phyloP scores from a whole-genome alignment of 1,140 invertebrate species.

The Leptinotarsa undecemlineata region DNA sequence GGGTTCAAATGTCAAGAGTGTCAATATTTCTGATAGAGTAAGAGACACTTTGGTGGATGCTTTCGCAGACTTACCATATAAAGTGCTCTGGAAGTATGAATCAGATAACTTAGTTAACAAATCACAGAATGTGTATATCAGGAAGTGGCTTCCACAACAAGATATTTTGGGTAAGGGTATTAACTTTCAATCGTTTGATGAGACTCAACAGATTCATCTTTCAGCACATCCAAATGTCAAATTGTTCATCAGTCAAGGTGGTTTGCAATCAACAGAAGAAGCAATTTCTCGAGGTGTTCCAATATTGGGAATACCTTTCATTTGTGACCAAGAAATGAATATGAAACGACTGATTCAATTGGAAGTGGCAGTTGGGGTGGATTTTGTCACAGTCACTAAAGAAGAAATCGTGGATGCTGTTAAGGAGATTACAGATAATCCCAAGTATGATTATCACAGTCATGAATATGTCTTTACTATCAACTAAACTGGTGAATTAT shows the following conservation, averaged over 20 bases:
- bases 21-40: slow-evolving; percentile 51
- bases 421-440: slow-evolving; percentile 36
- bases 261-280: slow-evolving; percentile 59
- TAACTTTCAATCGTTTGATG: neutral
- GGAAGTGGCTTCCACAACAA: slow-evolving; percentile 72
- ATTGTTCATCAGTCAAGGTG: slow-evolving; percentile 60
- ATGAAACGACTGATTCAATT: slow-evolving; percentile 32
- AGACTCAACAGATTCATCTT: slow-evolving; percentile 18
- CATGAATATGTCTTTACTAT: neutral
- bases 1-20: slow-evolving; percentile 57
- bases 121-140: slow-evolving; percentile 65
- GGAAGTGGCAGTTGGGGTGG: slow-evolving; percentile 44
- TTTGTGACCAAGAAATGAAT: slow-evolving; percentile 53
- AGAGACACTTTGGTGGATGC: slow-evolving; percentile 53
- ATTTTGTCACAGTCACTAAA: slow-evolving; percentile 35
- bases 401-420: slow-evolving; percentile 33
- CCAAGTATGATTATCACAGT: slow-evolving; percentile 21
- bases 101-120: slow-evolving; percentile 57
- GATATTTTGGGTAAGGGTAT: slow-evolving; percentile 65
- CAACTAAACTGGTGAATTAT: too few species aligned
- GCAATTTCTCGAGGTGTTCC: slow-evolving; percentile 58
- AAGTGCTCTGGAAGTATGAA: slow-evolving; percentile 60
- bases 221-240: slow-evolving; percentile 54
- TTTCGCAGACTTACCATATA: slow-evolving; percentile 57
- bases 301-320: slow-evolving; percentile 57